Base-by-base conservation (phyloP, 2,797 vertebrate species). In the Hybognathus amarus region DNA sequence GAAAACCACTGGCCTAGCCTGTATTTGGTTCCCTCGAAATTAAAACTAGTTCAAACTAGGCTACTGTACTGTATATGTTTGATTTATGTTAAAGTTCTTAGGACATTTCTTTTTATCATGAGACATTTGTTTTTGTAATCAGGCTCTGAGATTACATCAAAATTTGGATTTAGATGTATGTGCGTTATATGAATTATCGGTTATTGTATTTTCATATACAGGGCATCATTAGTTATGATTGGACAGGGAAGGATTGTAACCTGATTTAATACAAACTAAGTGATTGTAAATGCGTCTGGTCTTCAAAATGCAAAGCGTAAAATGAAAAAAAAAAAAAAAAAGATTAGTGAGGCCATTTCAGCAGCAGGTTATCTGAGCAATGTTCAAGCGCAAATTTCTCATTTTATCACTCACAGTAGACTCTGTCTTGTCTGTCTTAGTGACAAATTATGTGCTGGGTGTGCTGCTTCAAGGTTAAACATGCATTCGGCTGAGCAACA, bases 381-480 rank as follows among this genome's bases (percentile, higher is more conserved):
- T 12, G 33, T n/a, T 56, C 36, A 6, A 38, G 50, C 6, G 4
- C 1, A 75, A 9, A 59, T 40, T 38, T 75, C 73, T 59, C 52
- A 59, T 22, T 59, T 59, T 6, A 76, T 59, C 36, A 40, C 8
- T 59, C 15, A 1, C n/a, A 76, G 73, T 24, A 36, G 52, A 59
- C 73, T 13, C 66, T 0, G 11, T 74, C 50, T 54, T 15, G 20
- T 74, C 71, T 36, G 33, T 76, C 73, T 59, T 76, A 4, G 15
- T 75, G 73, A 40, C 30, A 75, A 75, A 75, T 36, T 22, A 56
- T 59, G 33, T 75, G 33, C 73, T 56, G 73, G 30, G 50, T 40
- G 12, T 59, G 33, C 73, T 59, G 22, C 73, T 59, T 59, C 54
- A 59, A 76, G 73, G 73, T 40, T 54, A 76, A 59, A 40, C 52